A percentile compares a stretch with the other conserved stretches of the same genome.
Conservation (phyloP, 2,888 invertebrate species). For the Napeogenes sylphis region DNA sequence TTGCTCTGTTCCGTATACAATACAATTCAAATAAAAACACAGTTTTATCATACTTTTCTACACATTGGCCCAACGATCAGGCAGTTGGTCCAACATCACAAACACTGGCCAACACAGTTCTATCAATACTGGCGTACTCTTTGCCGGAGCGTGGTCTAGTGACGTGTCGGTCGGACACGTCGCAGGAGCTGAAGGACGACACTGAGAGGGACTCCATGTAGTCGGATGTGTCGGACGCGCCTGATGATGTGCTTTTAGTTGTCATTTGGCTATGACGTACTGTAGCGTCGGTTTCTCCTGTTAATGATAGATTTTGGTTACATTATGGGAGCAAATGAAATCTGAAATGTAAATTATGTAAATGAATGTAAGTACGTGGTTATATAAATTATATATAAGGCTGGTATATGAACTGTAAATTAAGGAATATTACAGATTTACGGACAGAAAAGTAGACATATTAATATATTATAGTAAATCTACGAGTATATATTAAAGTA, state of each 20-base stretch:
- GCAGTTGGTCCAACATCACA: conserved; percentile 22
- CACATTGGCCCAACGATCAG: conserved; percentile 1
- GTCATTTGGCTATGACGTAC: conserved; percentile 77
- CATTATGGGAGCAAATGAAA: too few species aligned
- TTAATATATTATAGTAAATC: too few species aligned
- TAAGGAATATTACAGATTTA: too few species aligned
- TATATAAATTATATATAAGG: too few species aligned
- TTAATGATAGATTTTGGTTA: conserved; percentile 10
- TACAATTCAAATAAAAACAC: too few species aligned
- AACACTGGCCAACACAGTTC: conserved; percentile 47
- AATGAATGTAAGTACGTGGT: too few species aligned
- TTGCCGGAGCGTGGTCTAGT: conserved; percentile 67
- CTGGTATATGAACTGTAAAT: too few species aligned
- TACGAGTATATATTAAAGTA: too few species aligned
- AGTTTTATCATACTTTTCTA: too few species aligned
- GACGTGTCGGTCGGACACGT: conserved; percentile 73
- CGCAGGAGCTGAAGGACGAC: conserved; percentile 82
- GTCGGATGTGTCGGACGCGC: conserved; percentile 85
- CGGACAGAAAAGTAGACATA: too few species aligned
- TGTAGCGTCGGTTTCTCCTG: conserved; percentile 70
- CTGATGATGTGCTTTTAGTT: conserved; percentile 81
- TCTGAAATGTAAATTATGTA: too few species aligned
- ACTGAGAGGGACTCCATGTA: conserved; percentile 85
- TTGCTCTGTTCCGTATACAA: too few species aligned
- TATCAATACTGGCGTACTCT: conserved; percentile 67